Evolutionary conservation across 2,888 invertebrate genomes (phyloP), one percentile per base, ranked within the genome.

Genomic region (Tetramorium bicarinatum): DNA sequence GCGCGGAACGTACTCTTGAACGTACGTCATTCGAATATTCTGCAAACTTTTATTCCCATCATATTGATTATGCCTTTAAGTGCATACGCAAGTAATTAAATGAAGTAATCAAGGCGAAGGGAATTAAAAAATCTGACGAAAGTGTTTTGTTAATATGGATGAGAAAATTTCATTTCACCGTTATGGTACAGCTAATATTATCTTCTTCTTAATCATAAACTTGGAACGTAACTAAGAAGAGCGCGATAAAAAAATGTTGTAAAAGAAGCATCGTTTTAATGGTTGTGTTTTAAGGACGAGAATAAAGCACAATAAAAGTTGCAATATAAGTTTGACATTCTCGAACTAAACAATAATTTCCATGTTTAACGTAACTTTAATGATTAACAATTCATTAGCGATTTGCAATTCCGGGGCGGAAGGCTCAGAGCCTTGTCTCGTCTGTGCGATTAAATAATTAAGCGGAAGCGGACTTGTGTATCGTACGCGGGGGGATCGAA

Each of bases 361-460:
- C 25, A 44, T 34, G 18, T 74, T 44, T 44, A 34, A 74, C 13
- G 13, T 49, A 21, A 62, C 25, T 21, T 75, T 38, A n/a, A 49
- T 3, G 29, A 11, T 74, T n/a, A 44, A 74, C 34, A 49, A 61
- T 75, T 47, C 2, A 75, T 52, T 38, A 21, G 13, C 2, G 15
- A 72, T 56, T 56, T 56, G 38, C 18, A 11, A 49, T 52, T 38
- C 34, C 15, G 9, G 18, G 6, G 2, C 52, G 56, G 69, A 4
- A 25, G 18, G 2, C 29, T 54, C 15, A 2, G 29, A 44, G 41
- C 44, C 56, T 11, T 21, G 29, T 64, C 54, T 62, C 34, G 15
- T 38, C 41, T 44, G 52, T 29, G 34, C 13, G 38, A 64, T 52
- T 38, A 80, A 69, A 59, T 71, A 47, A 71, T 80, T 47, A 47